A percentile compares a stretch with the other conserved stretches of the same genome.
These are phyloP conservation scores for Amphipoea oculea DNA, from an alignment of 2,888 invertebrate species.

Conservation along the genomic window DNA sequence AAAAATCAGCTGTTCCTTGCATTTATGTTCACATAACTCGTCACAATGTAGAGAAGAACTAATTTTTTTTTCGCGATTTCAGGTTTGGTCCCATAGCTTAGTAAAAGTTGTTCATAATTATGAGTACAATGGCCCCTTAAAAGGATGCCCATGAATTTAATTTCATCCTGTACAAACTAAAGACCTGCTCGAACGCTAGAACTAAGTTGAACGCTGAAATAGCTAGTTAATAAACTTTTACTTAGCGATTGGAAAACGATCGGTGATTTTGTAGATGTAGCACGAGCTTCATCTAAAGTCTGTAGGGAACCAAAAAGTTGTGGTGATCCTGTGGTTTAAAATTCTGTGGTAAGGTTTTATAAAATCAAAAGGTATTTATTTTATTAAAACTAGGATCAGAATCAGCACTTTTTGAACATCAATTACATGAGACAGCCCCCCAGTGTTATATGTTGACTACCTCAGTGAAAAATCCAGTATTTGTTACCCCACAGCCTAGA, in stretches of 20 bases:
- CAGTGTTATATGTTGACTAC: not conserved
- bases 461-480: not conserved
- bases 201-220: constrained; percentile 26
- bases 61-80: too few species aligned
- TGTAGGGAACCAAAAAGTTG: not conserved
- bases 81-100: too few species aligned
- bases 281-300: not conserved
- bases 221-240: constrained; percentile 27
- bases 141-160: too few species aligned
- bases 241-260: constrained; percentile 21
- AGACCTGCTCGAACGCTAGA: not conserved
- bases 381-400: not conserved
- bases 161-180: too few species aligned
- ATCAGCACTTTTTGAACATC: not conserved
- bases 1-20: too few species aligned
- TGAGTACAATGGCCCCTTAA: too few species aligned
- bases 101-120: too few species aligned
- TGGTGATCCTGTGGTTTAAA: not conserved
- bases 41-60: too few species aligned
- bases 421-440: not conserved
- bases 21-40: too few species aligned
- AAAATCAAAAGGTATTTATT: not conserved
- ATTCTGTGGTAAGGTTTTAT: not conserved
- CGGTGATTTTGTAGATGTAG: constrained; percentile 3
- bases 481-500: not conserved